These are phyloP conservation scores for Oreochromis spilurus DNA, from an alignment of 2,113 vertebrate species.

Conservation along the genomic window DNA sequence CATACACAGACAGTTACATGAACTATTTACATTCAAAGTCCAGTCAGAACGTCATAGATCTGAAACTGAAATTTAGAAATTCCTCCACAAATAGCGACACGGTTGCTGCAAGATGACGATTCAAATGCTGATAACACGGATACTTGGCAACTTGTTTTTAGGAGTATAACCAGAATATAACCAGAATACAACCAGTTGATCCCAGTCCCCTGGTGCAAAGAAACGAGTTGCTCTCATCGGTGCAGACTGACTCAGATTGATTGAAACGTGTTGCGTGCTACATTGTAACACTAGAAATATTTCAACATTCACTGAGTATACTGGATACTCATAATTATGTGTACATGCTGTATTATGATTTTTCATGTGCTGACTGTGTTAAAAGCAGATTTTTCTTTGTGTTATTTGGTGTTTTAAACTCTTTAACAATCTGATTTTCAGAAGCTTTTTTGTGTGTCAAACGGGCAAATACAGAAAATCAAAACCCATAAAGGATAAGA, in stretches of 20 bases:
- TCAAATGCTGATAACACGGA: too few relatives aligned
- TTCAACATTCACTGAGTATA: background rate
- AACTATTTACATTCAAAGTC: background rate
- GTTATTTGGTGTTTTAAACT: background rate
- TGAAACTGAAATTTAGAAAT: background rate
- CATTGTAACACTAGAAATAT: background rate
- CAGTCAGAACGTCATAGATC: background rate
- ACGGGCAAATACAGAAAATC: background rate
- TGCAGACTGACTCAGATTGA: background rate
- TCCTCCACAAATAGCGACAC: background rate
- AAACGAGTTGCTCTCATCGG: background rate
- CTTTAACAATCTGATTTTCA: background rate
- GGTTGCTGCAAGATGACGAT: background rate
- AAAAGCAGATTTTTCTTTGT: background rate
- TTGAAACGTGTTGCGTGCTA: background rate
- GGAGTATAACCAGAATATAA: background rate
- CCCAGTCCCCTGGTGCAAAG: background rate
- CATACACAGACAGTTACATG: background rate
- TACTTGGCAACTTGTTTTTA: fast-evolving
- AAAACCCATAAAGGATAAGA: background rate
- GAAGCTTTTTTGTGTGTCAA: background rate
- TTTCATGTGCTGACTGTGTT: background rate
- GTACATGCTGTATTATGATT: background rate
- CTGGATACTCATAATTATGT: background rate
- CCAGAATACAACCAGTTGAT: background rate